Percentiles rank a stretch among this genome's conserved stretches.
phyloP scores from a whole-genome alignment of 2,797 vertebrate genomes.

The Onychomys arenicola region DNA sequence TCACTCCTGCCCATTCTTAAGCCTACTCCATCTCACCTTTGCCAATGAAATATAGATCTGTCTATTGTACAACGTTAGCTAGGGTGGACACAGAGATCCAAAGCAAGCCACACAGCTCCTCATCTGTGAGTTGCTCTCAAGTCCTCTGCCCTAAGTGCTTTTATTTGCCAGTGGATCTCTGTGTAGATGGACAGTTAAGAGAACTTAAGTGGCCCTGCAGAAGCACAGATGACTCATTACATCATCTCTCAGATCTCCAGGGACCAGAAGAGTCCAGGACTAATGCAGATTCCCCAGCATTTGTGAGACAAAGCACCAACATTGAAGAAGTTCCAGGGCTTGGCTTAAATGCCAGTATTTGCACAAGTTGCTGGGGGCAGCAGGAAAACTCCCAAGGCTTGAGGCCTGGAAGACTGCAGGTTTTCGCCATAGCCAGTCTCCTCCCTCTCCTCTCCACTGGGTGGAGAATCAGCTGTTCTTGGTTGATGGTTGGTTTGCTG shows the following conservation, averaged over 20 bases:
- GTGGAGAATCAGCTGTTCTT: not conserved
- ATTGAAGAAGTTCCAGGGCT: not conserved
- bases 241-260: not conserved
- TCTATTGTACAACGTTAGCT: not conserved
- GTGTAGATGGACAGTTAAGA: no score
- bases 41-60: not conserved
- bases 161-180: not conserved
- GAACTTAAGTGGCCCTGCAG: not conserved
- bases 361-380: not conserved
- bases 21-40: not conserved
- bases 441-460: not conserved
- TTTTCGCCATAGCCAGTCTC: not conserved
- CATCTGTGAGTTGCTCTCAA: not conserved
- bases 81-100: not conserved
- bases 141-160: not conserved
- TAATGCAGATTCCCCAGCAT: not conserved
- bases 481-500: not conserved
- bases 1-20: not conserved
- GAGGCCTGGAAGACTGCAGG: not conserved
- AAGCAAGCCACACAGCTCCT: not conserved
- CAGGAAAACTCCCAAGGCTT: not conserved
- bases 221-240: not conserved
- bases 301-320: not conserved
- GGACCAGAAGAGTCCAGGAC: not conserved
- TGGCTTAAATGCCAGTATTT: not conserved